A percentile compares a stretch with the other conserved stretches of the same genome.
Conservation (phyloP, 2,113 vertebrate genomes). For the Corythornis madagascariensis region DNA sequence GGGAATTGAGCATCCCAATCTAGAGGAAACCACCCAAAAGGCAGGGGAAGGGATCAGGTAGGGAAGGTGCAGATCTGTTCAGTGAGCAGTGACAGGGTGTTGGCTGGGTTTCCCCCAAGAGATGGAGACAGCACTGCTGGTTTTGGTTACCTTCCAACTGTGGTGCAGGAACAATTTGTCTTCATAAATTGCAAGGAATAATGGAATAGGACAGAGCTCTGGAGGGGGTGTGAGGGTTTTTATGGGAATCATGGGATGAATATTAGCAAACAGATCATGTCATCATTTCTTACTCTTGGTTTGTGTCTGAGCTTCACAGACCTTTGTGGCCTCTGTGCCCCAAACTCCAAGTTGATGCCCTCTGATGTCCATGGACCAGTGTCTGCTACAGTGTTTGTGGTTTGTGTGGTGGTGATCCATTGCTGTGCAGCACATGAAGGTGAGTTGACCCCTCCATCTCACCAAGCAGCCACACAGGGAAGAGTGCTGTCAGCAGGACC, state of each 20-base stretch:
- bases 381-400: neutral
- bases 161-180: neutral
- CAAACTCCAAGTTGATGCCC: neutral
- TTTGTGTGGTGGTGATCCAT: neutral
- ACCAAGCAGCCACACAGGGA: neutral
- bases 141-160: neutral
- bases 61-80: accelerated
- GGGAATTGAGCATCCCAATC: accelerated
- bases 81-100: accelerated
- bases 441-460: neutral
- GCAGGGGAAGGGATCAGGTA: neutral
- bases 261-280: neutral
- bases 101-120: conserved; percentile 8
- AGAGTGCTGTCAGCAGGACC: accelerated
- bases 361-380: neutral
- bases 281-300: neutral
- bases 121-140: conserved; percentile 28
- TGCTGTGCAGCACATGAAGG: accelerated
- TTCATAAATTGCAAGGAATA: neutral
- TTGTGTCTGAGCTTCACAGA: neutral
- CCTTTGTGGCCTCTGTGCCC: neutral
- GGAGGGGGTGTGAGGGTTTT: neutral
- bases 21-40: neutral
- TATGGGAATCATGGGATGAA: neutral
- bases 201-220: neutral